Conservation (phyloP, 1,140 invertebrate species). For the Hestina assimilis region DNA sequence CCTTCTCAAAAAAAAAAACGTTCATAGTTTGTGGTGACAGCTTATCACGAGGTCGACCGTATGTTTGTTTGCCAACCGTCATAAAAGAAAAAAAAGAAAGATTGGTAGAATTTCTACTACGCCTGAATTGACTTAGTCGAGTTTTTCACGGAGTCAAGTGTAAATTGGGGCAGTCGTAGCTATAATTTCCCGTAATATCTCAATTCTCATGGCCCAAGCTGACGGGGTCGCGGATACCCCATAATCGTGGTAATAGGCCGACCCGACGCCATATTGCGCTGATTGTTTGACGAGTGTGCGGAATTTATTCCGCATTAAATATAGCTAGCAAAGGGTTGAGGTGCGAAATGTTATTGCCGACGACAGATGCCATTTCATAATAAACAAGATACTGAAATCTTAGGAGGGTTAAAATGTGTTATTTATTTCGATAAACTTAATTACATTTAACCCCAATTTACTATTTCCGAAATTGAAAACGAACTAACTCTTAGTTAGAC, state of each 20-base stretch:
- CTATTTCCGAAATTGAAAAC: too few species aligned
- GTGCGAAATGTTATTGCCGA: conserved; percentile 49
- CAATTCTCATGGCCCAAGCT: conserved; percentile 7
- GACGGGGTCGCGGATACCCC: conserved; percentile 44
- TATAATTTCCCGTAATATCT: conserved; percentile 5
- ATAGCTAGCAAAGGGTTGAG: conserved; percentile 57
- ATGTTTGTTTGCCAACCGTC: too few species aligned
- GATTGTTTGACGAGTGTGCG: conserved; percentile 59
- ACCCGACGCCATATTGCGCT: conserved; percentile 66
- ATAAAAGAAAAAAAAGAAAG: too few species aligned
- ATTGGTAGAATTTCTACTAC: too few species aligned
- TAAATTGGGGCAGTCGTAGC: not conserved
- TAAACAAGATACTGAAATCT: conserved; percentile 34
- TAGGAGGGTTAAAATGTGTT: conserved; percentile 2
- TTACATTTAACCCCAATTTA: not conserved
- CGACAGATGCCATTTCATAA: conserved; percentile 40
- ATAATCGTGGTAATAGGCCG: conserved; percentile 58
- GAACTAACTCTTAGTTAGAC: too few species aligned
- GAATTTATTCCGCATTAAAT: conserved; percentile 71
- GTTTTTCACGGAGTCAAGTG: not conserved
- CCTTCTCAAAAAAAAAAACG: too few species aligned
- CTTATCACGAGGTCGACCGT: too few species aligned
- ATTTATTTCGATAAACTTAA: not conserved
- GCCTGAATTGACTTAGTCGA: too few species aligned
- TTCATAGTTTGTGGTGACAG: too few species aligned